Evolutionary conservation across 2,888 invertebrate species (phyloP), one percentile per base, ranked within the genome.

Genomic region (Lasioglossum marginatum): DNA sequence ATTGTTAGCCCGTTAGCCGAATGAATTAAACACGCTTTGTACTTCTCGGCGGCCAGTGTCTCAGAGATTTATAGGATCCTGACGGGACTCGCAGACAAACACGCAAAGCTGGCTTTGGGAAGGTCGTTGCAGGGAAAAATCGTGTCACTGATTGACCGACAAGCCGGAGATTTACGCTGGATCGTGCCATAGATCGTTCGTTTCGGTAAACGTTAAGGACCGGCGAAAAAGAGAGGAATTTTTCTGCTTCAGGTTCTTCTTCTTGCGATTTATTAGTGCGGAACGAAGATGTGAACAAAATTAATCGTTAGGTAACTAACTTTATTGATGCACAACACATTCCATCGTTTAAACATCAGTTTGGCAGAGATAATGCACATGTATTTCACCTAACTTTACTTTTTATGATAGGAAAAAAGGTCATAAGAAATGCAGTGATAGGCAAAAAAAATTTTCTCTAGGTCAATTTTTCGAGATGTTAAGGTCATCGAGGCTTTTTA

Each of bases 1-100:
- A 40, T 70, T 40, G 40, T 40, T 86, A 78, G 70, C 71, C 45
- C 19, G 63, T 63, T 86, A 78, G 70, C 71, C 52, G 82, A 85
- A 82, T 73, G 86, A 82, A 86, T 86, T 77, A 81, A 85, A 73
- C 71, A 79, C 40, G 60, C 63, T 63, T 73, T 45, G 76, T 78
- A 5, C 76, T 52, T 85, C 72, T 66, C 73, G 14, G 31, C 10
- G 45, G 31, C 66, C 73, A n/a, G 48, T 34, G 63, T 45, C 72
- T 77, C 19, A 19, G 19, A 70, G 82, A 82, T 82, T 81, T 82
- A 82, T 81, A 1, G 74, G 23, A 70, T 45, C 45, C 68, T 19
- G 74, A 75, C 75, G 75, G 52, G 66, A 43, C 66, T 31, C 73
- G 43, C 43, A n/a, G 66, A 82, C 82, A 82, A 81, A 81, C 82